Conservation (phyloP, 2,888 invertebrate genomes). For the Megaustenia siamemsis region DNA sequence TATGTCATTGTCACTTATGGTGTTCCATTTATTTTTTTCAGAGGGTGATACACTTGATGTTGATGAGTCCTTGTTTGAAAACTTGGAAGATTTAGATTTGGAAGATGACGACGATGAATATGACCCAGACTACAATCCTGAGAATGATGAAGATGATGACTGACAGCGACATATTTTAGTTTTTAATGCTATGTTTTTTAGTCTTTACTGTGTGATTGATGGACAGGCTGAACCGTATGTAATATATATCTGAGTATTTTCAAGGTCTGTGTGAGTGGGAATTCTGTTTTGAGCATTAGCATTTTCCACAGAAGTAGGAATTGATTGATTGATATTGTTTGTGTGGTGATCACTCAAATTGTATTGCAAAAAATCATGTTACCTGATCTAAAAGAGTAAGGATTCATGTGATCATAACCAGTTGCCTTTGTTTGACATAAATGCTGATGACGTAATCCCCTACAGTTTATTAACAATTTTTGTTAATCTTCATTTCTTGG, state of each 20-base stretch:
- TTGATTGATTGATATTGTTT: neutral
- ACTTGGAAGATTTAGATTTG: slow-evolving; percentile 76
- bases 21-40: slow-evolving; percentile 37
- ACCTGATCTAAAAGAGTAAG: no score
- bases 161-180: slow-evolving; percentile 12
- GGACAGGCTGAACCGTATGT: neutral
- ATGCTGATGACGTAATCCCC: no score
- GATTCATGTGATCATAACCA: no score
- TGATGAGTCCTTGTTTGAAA: slow-evolving; percentile 80
- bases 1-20: neutral
- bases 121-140: slow-evolving; percentile 35
- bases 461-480: no score
- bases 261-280: neutral
- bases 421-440: no score
- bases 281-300: neutral
- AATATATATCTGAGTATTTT: neutral
- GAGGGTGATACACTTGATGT: slow-evolving; percentile 78
- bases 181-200: neutral
- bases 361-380: neutral
- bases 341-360: neutral
- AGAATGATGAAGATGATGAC: slow-evolving; percentile 43
- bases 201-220: neutral
- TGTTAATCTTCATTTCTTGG: no score
- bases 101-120: slow-evolving; percentile 51
- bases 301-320: neutral